A percentile compares a stretch with the other conserved stretches of the same genome.
phyloP scores from a whole-genome alignment of 2,888 invertebrate genomes.

The Limnephilus rhombicus region DNA sequence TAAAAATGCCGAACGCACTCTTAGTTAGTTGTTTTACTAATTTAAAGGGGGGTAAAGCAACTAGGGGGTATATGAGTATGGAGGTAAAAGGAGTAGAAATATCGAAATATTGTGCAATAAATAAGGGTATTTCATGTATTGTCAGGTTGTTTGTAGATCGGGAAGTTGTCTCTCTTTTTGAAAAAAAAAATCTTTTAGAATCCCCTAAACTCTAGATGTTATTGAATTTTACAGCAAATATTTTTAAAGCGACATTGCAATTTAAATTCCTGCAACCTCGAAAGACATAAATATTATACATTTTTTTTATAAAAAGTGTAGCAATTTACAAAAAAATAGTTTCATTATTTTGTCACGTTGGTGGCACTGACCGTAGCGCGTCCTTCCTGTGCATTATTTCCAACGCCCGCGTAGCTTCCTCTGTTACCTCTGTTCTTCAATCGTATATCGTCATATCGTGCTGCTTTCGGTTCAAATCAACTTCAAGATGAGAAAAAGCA shows the following conservation, averaged over 20 bases:
- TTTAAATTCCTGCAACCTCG: not conserved
- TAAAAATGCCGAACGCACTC: too few relatives aligned
- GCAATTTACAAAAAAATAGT: not conserved
- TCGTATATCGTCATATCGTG: not conserved
- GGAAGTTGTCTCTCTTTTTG: too few relatives aligned
- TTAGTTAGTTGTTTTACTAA: too few relatives aligned
- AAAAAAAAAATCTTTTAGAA: not conserved
- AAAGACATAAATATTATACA: too few relatives aligned
- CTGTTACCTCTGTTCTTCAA: not conserved
- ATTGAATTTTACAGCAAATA: not conserved
- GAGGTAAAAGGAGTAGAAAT: too few relatives aligned
- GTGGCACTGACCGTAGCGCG: not conserved
- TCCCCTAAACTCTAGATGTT: not conserved
- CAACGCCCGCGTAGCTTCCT: conserved; percentile 34
- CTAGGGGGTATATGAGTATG: too few relatives aligned
- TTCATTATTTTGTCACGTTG: not conserved
- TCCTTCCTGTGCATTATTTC: conserved; percentile 40
- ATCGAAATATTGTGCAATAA: too few relatives aligned
- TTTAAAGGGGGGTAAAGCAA: too few relatives aligned
- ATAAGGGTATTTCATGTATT: too few relatives aligned
- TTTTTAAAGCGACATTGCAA: not conserved
- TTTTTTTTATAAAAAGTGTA: not conserved
- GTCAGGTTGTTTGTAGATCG: too few relatives aligned
- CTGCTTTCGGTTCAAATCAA: not conserved
- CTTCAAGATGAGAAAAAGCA: conserved; percentile 49